Evolutionary conservation across 1,140 invertebrate species (phyloP).

Genomic region (Antheraea mylitta): DNA sequence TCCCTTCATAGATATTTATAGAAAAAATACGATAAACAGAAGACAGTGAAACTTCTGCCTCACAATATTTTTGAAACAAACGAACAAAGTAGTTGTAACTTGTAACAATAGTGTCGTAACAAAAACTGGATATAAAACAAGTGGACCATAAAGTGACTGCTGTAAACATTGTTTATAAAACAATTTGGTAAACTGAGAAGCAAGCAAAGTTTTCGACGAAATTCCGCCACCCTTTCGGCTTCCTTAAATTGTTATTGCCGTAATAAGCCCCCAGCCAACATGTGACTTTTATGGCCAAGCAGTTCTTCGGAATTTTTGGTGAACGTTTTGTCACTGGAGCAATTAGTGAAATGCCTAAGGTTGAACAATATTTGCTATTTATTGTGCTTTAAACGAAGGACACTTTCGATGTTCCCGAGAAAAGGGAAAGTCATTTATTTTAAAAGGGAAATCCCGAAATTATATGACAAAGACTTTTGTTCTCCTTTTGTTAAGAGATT

Average conservation of each 20-base stretch:
- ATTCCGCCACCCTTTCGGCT: conserved; percentile 66
- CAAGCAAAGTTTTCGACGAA: conserved; percentile 67
- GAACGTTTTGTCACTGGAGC: conserved; percentile 50
- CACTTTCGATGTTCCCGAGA: conserved; percentile 12
- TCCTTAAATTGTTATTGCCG: conserved; percentile 73
- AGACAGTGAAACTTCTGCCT: conserved; percentile 49
- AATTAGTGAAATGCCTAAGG: conserved; percentile 37
- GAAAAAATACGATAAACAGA: background rate
- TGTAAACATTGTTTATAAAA: conserved; percentile 76
- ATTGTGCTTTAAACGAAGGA: conserved; percentile 32
- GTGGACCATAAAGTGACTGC: conserved; percentile 66
- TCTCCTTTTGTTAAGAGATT: background rate
- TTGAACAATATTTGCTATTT: conserved; percentile 38
- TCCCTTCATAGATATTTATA: background rate
- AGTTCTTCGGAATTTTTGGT: conserved; percentile 57
- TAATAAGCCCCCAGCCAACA: conserved; percentile 61
- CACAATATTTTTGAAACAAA: conserved; percentile 48
- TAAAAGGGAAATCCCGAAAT: conserved; percentile 10
- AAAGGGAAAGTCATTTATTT: background rate
- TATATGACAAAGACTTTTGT: background rate
- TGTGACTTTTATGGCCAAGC: conserved; percentile 68
- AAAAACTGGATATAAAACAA: conserved; percentile 55
- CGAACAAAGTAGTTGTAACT: conserved; percentile 30
- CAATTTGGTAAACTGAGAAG: conserved; percentile 54
- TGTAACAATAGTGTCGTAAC: conserved; percentile 46